These are phyloP conservation scores for Argya squamiceps DNA, from an alignment of 2,797 vertebrate genomes.

Conservation along the genomic window DNA sequence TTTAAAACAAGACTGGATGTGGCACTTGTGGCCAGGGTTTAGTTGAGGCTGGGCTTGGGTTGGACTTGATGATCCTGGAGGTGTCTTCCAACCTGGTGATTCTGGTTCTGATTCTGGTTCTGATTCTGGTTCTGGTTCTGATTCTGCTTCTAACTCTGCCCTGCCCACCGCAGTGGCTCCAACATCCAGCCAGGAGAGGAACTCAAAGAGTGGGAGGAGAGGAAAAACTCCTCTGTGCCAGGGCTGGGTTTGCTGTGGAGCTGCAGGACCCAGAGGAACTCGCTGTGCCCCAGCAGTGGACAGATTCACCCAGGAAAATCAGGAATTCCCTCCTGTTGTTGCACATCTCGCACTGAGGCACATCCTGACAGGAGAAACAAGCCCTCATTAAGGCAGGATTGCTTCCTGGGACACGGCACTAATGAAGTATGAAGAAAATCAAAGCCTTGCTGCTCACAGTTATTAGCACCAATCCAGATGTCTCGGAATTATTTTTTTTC, in stretches of 20 bases:
- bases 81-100: no score
- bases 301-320: slow-evolving; percentile 39
- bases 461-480: slow-evolving; percentile 60
- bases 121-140: no score
- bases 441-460: slow-evolving; percentile 58
- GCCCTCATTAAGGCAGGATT: slow-evolving; percentile 55
- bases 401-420: slow-evolving; percentile 8
- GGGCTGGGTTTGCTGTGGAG: slow-evolving; percentile 21
- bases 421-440: slow-evolving; percentile 64
- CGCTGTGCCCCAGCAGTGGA: slow-evolving; percentile 29
- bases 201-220: neutral
- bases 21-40: no score
- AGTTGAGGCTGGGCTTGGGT: no score
- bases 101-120: no score
- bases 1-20: no score
- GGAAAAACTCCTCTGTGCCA: neutral
- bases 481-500: slow-evolving; percentile 31
- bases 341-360: slow-evolving; percentile 33
- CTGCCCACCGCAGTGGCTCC: neutral
- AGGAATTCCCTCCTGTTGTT: slow-evolving; percentile 14
- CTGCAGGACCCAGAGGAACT: slow-evolving; percentile 5
- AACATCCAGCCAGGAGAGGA: neutral
- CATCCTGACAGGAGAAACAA: slow-evolving; percentile 42
- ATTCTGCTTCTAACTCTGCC: neutral
- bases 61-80: no score